Conservation (phyloP, 2,113 vertebrate genomes). For the Hemicordylus capensis region DNA sequence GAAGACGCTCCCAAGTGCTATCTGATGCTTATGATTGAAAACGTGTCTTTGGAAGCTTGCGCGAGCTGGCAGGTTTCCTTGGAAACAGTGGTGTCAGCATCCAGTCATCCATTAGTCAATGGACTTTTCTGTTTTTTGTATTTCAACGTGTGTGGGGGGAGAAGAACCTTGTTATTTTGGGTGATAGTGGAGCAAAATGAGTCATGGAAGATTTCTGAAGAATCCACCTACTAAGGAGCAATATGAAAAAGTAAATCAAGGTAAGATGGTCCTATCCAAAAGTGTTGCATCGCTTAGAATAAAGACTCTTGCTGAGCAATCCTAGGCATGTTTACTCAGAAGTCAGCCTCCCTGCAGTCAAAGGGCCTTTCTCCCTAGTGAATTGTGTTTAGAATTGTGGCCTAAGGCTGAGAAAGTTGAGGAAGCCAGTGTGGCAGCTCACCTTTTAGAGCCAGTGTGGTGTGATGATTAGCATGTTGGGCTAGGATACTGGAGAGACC, state of each 20-base stretch:
- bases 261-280: neutral
- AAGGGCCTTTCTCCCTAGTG: too few species aligned
- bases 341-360: too few species aligned
- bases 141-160: constrained; percentile 2
- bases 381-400: too few species aligned
- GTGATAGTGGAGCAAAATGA: constrained; percentile 9
- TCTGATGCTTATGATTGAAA: constrained; percentile 60
- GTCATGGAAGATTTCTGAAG: constrained; percentile 18
- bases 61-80: constrained; percentile 53
- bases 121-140: constrained; percentile 48
- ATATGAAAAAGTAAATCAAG: constrained; percentile 7
- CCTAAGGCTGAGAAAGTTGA: neutral
- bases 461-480: too few species aligned
- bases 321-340: too few species aligned
- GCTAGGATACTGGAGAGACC: too few species aligned
- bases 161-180: neutral
- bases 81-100: constrained; percentile 57
- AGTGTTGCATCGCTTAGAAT: neutral
- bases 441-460: too few species aligned
- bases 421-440: too few species aligned
- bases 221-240: constrained; percentile 18
- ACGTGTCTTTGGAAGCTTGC: constrained; percentile 45
- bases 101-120: constrained; percentile 33
- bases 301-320: too few species aligned
- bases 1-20: constrained; percentile 45